Evolutionary conservation across 2,888 invertebrate genomes (phyloP).

Genomic region (Sepiola atlantica): DNA sequence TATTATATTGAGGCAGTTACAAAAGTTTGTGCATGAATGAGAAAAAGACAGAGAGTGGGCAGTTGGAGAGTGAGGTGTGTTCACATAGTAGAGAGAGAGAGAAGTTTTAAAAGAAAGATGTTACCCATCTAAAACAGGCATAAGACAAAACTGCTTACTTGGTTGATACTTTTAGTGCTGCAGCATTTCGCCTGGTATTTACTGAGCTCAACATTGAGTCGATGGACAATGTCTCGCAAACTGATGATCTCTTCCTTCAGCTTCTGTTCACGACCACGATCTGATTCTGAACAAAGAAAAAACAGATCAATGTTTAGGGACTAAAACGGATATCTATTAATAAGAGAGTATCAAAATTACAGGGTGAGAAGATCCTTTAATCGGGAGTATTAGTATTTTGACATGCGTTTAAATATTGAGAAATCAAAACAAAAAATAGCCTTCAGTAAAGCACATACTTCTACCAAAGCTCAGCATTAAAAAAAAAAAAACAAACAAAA

Average conservation of each 20-base stretch:
- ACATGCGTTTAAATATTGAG: too few relatives aligned
- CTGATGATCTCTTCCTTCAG: constrained; percentile 69
- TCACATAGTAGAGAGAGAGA: too few relatives aligned
- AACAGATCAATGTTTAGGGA: not conserved
- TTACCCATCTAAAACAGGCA: too few relatives aligned
- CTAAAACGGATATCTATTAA: not conserved
- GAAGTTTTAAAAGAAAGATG: too few relatives aligned
- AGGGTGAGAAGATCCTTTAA: too few relatives aligned
- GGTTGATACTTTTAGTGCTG: not conserved
- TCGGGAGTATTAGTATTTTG: too few relatives aligned
- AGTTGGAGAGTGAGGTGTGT: too few relatives aligned
- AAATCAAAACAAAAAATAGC: too few relatives aligned
- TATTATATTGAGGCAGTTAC: not conserved
- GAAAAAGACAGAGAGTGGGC: not conserved
- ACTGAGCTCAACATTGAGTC: constrained; percentile 72
- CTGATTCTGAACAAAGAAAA: not conserved
- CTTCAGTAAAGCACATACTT: too few relatives aligned
- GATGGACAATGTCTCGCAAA: constrained; percentile 66
- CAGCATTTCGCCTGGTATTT: constrained; percentile 69
- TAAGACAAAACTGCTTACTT: not conserved
- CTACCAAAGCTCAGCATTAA: too few relatives aligned
- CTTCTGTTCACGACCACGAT: constrained; percentile 48
- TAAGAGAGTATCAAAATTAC: too few relatives aligned
- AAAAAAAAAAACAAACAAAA: too few relatives aligned
- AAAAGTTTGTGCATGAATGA: not conserved